Evolutionary conservation across 1,140 invertebrate species (phyloP).

Genomic region (Pachyrhynchus sulphureomaculatus): DNA sequence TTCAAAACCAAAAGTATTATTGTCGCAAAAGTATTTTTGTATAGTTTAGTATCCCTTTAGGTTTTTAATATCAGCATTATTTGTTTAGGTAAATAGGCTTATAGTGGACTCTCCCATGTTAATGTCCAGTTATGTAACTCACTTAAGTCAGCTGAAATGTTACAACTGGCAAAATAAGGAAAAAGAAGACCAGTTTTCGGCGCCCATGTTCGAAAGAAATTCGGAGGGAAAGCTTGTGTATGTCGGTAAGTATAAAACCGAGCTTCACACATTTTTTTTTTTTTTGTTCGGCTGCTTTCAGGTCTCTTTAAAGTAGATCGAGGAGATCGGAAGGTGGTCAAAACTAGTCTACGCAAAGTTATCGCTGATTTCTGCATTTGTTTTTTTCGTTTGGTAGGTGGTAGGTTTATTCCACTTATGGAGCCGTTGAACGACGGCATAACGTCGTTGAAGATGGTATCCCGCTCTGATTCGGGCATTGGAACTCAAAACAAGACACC

Average conservation of each 20-base stretch:
- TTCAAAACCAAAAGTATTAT: no score
- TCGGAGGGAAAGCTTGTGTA: constrained; percentile 76
- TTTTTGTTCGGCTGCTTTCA: no score
- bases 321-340: no score
- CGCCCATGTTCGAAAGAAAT: constrained; percentile 71
- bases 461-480: constrained; percentile 52
- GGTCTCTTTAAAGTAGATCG: no score
- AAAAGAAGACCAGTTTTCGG: constrained; percentile 70
- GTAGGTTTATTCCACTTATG: constrained; percentile 64
- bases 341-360: no score
- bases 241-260: constrained; percentile 58
- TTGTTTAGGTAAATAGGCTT: constrained; percentile 89
- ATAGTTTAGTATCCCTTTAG: no score
- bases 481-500: constrained; percentile 57
- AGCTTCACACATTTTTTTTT: no score
- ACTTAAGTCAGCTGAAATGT: constrained; percentile 83
- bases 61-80: constrained; percentile 56
- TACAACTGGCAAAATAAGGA: constrained; percentile 71
- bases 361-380: no score
- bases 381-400: constrained; percentile 52
- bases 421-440: constrained; percentile 68
- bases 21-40: no score
- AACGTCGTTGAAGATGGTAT: constrained; percentile 70
- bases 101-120: constrained; percentile 90
- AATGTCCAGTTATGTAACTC: constrained; percentile 92